Conservation (phyloP, 2,797 vertebrate species). For the Otus scops region DNA sequence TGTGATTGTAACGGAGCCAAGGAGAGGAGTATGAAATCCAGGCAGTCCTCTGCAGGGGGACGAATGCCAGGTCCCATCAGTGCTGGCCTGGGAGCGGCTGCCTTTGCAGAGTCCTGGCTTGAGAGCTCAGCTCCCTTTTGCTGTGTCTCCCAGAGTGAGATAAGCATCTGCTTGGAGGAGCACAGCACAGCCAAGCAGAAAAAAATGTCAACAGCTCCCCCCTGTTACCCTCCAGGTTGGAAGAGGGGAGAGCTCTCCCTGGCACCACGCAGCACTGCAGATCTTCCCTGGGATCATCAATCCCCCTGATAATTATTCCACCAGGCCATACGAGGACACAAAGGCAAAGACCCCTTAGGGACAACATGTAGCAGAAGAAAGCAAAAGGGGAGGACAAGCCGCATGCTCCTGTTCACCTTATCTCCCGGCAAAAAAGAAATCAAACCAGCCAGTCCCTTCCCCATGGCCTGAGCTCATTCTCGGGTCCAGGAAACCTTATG, state of each 20-base stretch:
- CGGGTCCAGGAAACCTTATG: not conserved
- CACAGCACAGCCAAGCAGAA: not conserved
- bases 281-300: not conserved
- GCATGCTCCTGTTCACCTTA: rapidly evolving
- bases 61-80: not conserved
- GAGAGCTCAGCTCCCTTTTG: rapidly evolving
- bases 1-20: not conserved
- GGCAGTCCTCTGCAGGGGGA: rapidly evolving
- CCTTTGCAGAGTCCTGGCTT: not conserved
- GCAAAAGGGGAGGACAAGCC: not conserved
- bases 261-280: rapidly evolving
- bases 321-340: not conserved
- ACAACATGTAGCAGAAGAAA: not conserved
- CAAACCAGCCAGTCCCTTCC: not conserved
- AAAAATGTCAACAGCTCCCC: not conserved
- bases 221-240: not conserved
- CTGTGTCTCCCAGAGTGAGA: not conserved
- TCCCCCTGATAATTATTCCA: not conserved
- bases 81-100: rapidly evolving
- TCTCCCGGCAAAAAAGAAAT: not conserved
- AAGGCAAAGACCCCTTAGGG: not conserved
- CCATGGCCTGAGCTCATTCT: constrained; percentile 13
- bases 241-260: not conserved
- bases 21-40: not conserved
- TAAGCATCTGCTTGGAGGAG: not conserved